These are phyloP conservation scores for Yponomeuta cagnagella DNA, from an alignment of 2,888 invertebrate species.

Conservation along the genomic window DNA sequence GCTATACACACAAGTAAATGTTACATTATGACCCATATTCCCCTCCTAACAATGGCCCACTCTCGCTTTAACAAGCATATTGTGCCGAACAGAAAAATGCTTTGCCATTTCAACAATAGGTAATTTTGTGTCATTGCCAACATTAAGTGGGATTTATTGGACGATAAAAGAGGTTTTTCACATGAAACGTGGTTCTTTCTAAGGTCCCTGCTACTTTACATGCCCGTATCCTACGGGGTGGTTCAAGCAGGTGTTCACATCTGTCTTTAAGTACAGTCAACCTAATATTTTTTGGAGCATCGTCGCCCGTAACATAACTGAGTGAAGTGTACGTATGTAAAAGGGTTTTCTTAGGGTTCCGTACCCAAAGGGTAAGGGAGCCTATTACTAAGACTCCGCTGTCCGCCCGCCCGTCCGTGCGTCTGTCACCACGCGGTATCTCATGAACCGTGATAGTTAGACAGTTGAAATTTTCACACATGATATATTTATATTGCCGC, in stretches of 20 bases:
- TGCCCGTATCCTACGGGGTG: background rate
- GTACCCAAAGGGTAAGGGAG: too few species aligned
- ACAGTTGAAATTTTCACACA: too few species aligned
- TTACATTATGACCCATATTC: background rate
- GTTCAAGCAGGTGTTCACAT: background rate
- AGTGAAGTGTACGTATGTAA: too few species aligned
- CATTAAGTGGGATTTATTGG: slow-evolving; percentile 1
- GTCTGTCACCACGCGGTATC: too few species aligned
- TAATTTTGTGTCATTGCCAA: slow-evolving; percentile 1
- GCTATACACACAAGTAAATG: background rate
- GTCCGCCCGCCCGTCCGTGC: too few species aligned
- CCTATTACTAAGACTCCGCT: too few species aligned
- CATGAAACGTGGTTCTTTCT: background rate
- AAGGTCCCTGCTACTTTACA: background rate
- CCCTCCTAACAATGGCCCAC: background rate
- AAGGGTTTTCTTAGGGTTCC: too few species aligned
- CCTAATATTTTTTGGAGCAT: too few species aligned
- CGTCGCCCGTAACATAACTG: too few species aligned
- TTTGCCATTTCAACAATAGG: slow-evolving; percentile 1
- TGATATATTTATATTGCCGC: too few species aligned
- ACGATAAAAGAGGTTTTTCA: background rate
- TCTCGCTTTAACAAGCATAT: slow-evolving; percentile 1
- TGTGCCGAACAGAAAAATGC: slow-evolving; percentile 1
- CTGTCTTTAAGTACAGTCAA: background rate
- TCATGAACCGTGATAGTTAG: too few species aligned